These are phyloP conservation scores for Zygogramma bicolorata DNA, from an alignment of 2,888 invertebrate species.

Conservation along the genomic window DNA sequence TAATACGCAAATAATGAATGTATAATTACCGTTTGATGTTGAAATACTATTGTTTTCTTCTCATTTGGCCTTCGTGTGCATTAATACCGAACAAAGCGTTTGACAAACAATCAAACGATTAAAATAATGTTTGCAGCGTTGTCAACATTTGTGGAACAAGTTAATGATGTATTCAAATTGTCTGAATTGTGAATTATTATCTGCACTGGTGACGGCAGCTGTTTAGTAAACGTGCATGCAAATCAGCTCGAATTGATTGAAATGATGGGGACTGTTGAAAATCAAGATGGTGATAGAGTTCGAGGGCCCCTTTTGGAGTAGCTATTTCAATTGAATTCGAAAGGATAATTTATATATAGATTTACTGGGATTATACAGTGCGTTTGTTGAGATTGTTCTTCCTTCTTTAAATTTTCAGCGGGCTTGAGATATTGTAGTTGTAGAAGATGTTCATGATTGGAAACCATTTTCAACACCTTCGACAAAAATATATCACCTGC, in stretches of 20 bases:
- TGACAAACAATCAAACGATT: constrained; percentile 34
- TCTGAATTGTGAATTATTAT: neutral
- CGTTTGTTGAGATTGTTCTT: no score
- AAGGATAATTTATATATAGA: no score
- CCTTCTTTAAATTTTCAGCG: no score
- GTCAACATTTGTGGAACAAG: constrained; percentile 29
- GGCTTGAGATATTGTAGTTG: no score
- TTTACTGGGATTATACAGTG: no score
- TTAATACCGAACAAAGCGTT: neutral
- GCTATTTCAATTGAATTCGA: no score
- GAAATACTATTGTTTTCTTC: constrained; percentile 3
- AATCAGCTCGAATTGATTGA: neutral
- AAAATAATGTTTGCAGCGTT: constrained; percentile 30
- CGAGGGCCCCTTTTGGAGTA: no score
- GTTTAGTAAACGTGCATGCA: neutral
- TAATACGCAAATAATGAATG: constrained; percentile 7
- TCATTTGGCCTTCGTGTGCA: neutral
- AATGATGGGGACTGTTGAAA: neutral
- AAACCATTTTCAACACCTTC: no score
- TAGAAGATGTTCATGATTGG: no score
- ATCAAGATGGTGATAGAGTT: neutral
- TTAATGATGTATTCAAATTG: constrained; percentile 36
- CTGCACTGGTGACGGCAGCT: neutral
- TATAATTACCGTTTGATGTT: constrained; percentile 10
- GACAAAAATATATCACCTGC: no score